Evolutionary conservation across 2,888 invertebrate species (phyloP).

Genomic region (Yponomeuta sedellus): DNA sequence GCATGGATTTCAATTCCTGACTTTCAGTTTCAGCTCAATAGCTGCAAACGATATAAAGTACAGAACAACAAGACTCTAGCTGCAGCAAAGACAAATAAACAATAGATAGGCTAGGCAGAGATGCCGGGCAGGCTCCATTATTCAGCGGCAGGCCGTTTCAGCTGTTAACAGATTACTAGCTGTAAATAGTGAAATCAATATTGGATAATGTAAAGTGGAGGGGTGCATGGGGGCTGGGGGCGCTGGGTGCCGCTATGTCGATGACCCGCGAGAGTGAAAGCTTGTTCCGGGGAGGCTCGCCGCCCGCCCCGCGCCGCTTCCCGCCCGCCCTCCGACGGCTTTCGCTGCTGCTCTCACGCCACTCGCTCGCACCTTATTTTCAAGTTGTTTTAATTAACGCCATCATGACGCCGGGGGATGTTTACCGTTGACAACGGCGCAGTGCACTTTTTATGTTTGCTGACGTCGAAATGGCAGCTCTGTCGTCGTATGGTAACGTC

Average conservation of each 20-base stretch:
- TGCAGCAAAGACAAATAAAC: neutral
- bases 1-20: neutral
- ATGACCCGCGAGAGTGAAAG: constrained; percentile 73
- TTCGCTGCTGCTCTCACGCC: constrained; percentile 70
- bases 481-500: neutral
- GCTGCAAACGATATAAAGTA: neutral
- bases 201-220: constrained; percentile 60
- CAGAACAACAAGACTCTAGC: neutral
- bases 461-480: neutral
- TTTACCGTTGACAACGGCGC: constrained; percentile 17
- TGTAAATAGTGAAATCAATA: constrained; percentile 73
- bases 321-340: constrained; percentile 61
- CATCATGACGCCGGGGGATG: constrained; percentile 10
- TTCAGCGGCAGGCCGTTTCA: constrained; percentile 14
- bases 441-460: constrained; percentile 21
- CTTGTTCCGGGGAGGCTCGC: constrained; percentile 64
- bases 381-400: constrained; percentile 47
- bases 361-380: constrained; percentile 54
- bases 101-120: neutral
- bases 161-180: constrained; percentile 55
- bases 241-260: constrained; percentile 56
- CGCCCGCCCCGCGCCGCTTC: constrained; percentile 47
- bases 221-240: constrained; percentile 18
- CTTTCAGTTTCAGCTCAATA: neutral
- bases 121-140: constrained; percentile 14